Conservation (phyloP, 2,888 invertebrate genomes). For the Apotomis turbidana region DNA sequence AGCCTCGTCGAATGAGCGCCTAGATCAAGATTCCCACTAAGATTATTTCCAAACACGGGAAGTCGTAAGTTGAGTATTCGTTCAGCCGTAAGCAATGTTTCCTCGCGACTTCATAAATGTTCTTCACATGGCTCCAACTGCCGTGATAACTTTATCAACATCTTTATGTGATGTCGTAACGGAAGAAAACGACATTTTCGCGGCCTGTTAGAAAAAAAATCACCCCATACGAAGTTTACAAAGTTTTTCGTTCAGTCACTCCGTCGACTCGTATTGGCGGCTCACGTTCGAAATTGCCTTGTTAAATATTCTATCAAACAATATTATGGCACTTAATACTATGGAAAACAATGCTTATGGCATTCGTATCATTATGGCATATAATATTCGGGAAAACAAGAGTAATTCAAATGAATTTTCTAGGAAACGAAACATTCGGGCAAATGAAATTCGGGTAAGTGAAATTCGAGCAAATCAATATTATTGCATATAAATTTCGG, state of each 20-base stretch:
- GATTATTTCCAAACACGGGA: background rate
- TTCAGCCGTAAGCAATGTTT: conserved; percentile 15
- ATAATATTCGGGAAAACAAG: too few species aligned
- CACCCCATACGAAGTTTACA: conserved; percentile 25
- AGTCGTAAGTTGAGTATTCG: conserved; percentile 1
- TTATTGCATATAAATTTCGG: too few species aligned
- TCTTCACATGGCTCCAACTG: conserved; percentile 17
- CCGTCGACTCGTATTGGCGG: background rate
- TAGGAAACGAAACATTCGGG: too few species aligned
- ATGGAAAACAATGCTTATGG: too few species aligned
- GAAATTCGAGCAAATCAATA: too few species aligned
- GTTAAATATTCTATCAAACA: too few species aligned
- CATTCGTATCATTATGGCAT: too few species aligned
- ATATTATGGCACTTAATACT: too few species aligned
- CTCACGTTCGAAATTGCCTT: too few species aligned
- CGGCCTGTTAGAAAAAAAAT: conserved; percentile 32
- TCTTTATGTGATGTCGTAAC: conserved; percentile 34
- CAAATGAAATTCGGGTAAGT: too few species aligned
- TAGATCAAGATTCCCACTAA: background rate
- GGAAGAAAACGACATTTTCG: conserved; percentile 34
- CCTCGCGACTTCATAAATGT: conserved; percentile 21
- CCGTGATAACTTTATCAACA: conserved; percentile 37
- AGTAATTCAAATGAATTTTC: too few species aligned
- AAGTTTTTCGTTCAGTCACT: conserved; percentile 40
- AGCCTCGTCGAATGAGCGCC: too few species aligned